Base-by-base conservation (phyloP, 2,113 vertebrate species). In the Chrysochloris asiatica region DNA sequence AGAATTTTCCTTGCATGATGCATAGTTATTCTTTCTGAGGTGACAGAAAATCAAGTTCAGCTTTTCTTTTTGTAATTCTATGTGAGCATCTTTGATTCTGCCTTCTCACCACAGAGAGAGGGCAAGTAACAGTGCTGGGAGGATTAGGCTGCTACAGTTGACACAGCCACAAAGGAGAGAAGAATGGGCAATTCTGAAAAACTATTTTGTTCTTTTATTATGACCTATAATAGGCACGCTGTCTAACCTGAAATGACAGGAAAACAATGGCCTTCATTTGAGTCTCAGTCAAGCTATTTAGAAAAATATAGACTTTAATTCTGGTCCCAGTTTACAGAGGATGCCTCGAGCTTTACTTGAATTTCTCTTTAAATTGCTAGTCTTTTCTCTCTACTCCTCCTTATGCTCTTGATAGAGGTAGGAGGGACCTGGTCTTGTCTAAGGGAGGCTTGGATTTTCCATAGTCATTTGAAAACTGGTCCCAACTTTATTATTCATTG, bases 181-280 rank as follows among this genome's bases (percentile, higher is more conserved):
- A 81, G 67, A 63, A 30, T 26, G 67, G 80, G 77, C 33, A 28
- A 61, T 92, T 90, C 59, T 50, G 83, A 41, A 67, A 61, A 86
- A 47, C 45, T 4, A 19, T 59, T 92, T 41, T 59, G n/a, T 84
- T 80, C 86, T 83, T 0, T 93, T 69, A 26, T 12, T 75, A 13
- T 69, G 77, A 73, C 89, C 90, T 82, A 19, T 65, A 63, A 65
- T 24, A 28, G 21, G 2, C 84, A 71, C 6, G 6, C 83, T 69
- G 21, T 86, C 86, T 73, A 61, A 75, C n/a, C 38, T 78, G 77
- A 72, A 50, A 26, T 61, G 84, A 67, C 73, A 65, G 84, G 86
- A 79, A 94, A 81, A 91, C 83, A 87, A 8, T 41, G 72, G 33
- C 54, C 61, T 83, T 89, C 52, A 26, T 86, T 56, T 72, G 75